Conservation (phyloP, 2,113 vertebrate genomes). For the Aix galericulata region DNA sequence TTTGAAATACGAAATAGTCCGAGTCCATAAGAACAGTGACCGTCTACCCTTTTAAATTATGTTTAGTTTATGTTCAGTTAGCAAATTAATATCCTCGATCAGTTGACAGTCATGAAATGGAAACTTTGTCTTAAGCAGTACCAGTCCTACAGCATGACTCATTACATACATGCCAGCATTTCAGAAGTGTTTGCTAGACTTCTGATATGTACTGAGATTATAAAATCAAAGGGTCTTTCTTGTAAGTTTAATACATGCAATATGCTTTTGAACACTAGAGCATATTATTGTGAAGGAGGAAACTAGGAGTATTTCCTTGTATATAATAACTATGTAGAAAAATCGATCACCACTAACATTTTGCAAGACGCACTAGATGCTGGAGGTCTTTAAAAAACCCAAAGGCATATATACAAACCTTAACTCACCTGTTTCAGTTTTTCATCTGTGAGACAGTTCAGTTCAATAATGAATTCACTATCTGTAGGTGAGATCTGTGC, state of each 20-base stretch:
- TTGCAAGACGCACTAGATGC: neutral
- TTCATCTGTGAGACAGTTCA: conserved; percentile 98
- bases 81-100: neutral
- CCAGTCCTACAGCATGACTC: neutral
- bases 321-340: neutral
- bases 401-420: neutral
- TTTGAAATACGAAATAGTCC: neutral
- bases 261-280: neutral
- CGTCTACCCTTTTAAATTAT: neutral
- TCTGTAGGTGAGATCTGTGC: conserved; percentile 98
- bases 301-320: neutral
- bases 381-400: neutral
- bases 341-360: neutral
- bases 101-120: neutral
- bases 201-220: neutral
- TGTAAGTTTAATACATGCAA: neutral
- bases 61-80: neutral
- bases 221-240: neutral
- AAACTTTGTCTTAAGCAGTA: neutral
- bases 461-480: conserved; percentile 99
- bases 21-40: neutral
- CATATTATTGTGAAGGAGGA: too few species aligned
- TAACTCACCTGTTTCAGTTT: conserved; percentile 94
- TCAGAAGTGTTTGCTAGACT: neutral
- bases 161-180: neutral